phyloP scores from a whole-genome alignment of 1,140 invertebrate species.

The Heliconius himera region DNA sequence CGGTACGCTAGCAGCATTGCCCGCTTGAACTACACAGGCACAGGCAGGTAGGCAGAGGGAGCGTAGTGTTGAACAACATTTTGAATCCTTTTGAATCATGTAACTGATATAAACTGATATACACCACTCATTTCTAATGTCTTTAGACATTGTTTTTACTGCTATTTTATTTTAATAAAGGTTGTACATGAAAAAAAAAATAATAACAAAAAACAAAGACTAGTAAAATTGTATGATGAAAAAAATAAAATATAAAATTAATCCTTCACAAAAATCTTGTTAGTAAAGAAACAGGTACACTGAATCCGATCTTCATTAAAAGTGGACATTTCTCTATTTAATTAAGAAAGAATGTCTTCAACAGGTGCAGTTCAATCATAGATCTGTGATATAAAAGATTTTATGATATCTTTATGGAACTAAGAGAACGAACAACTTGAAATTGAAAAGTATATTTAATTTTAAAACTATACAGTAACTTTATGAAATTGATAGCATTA shows the following conservation, averaged over 20 bases:
- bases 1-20: too few species aligned
- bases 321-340: slow-evolving; percentile 22
- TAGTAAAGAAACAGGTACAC: background rate
- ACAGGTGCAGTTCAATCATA: slow-evolving; percentile 26
- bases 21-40: too few species aligned
- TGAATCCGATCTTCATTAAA: slow-evolving; percentile 15
- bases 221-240: background rate
- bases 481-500: background rate
- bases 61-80: too few species aligned
- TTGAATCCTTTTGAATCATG: too few species aligned
- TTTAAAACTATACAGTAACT: background rate
- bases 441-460: background rate
- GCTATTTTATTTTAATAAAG: too few species aligned
- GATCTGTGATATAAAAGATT: slow-evolving; percentile 25
- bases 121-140: too few species aligned
- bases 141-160: too few species aligned
- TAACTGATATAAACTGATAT: too few species aligned
- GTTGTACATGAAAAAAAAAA: too few species aligned
- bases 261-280: background rate
- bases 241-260: background rate
- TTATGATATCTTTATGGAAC: slow-evolving; percentile 27
- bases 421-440: slow-evolving; percentile 1
- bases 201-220: background rate
- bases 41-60: too few species aligned
- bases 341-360: slow-evolving; percentile 25